phyloP scores from a whole-genome alignment of 1,140 invertebrate species.

The Papilio aristodemus region DNA sequence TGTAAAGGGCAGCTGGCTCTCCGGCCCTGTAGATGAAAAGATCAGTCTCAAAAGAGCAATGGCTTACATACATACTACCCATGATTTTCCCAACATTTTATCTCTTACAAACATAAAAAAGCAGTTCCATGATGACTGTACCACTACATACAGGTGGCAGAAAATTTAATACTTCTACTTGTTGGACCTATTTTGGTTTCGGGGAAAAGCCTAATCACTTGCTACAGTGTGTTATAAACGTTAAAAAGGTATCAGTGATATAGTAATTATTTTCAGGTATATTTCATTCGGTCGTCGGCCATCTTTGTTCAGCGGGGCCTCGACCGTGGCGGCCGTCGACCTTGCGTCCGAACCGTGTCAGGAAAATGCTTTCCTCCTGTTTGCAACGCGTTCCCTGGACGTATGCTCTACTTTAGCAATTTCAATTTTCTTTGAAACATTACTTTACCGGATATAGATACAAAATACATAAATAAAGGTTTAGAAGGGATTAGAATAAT shows the following conservation, averaged over 20 bases:
- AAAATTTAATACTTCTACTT: too few relatives aligned
- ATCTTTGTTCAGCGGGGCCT: conserved; percentile 27
- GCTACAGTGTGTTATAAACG: not conserved
- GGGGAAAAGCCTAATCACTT: too few relatives aligned
- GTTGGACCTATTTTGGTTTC: too few relatives aligned
- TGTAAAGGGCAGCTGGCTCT: too few relatives aligned
- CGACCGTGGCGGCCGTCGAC: conserved; percentile 67
- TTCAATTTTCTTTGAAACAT: not conserved
- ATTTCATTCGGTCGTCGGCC: conserved; percentile 20
- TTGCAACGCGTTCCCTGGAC: conserved; percentile 35
- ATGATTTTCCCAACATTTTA: too few relatives aligned
- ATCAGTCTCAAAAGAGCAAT: too few relatives aligned
- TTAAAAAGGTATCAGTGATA: not conserved
- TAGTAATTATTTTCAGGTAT: conserved; percentile 13
- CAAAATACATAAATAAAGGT: not conserved
- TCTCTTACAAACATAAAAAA: too few relatives aligned
- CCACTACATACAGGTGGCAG: too few relatives aligned
- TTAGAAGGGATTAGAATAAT: not conserved
- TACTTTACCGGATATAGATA: not conserved
- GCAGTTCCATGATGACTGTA: too few relatives aligned
- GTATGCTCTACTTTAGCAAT: conserved; percentile 51
- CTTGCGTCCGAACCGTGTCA: conserved; percentile 66
- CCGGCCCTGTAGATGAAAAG: too few relatives aligned
- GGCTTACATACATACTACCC: too few relatives aligned
- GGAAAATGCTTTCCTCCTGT: conserved; percentile 68